Evolutionary conservation across 2,797 vertebrate genomes (phyloP), one percentile per base, ranked within the genome.

Genomic region (Zalophus californianus): DNA sequence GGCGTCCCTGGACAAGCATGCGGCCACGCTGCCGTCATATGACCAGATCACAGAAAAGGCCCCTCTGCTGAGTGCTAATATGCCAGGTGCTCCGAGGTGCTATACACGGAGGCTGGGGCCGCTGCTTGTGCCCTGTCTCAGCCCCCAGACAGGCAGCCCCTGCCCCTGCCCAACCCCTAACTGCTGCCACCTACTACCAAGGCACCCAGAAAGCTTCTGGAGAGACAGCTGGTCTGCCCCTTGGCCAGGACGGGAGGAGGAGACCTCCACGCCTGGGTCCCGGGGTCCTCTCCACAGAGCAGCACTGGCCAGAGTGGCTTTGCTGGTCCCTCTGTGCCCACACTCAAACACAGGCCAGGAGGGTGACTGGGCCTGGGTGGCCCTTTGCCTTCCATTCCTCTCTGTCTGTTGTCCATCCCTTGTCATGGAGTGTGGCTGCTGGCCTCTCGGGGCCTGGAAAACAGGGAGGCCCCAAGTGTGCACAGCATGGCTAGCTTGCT

Each of bases 251-350:
- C 15, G 0, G 52, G 52, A 10, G 15, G 52, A 48, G 8, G 35
- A n/a, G 62, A 54, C 58, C 38, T 58, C 44, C 38, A 6, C 0
- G 11, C 27, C 52, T 6, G 7, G 66, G n/a, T 32, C n/a, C 27
- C 20, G 2, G 64, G 38, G 27, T 9, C 48, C 21, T n/a, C 0
- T 1, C 90, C 3, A 3, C 38, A 27, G 64, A 72, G 32, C 64
- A 21, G 11, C 11, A 0, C 1, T 5, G 4, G 35, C 48, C n/a
- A 1, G 10, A 11, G 21, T 21, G 2, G 1, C n/a, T 7, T 14
- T 44, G 7, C 68, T 8, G 41, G 25, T 38, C 23, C 41, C 79
- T 73, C 54, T 21, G 21, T 16, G 16, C 32, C 79, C 29, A 41
- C 3, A 5, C n/a, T 52, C 9, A 2, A 38, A 32, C 60, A 14